Conservation (phyloP, 2,888 invertebrate species). For the Galerucella nymphaeae region DNA sequence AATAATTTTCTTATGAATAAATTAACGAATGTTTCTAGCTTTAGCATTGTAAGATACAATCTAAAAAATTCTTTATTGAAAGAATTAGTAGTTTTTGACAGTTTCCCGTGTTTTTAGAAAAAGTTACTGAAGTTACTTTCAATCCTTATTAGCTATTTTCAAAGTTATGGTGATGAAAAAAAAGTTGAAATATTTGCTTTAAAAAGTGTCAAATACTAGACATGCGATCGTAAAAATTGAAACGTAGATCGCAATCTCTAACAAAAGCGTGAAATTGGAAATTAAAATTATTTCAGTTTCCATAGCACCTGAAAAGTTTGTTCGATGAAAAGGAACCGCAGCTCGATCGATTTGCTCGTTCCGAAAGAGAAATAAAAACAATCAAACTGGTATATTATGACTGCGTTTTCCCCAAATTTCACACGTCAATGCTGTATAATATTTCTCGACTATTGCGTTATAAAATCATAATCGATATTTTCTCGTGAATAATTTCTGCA, state of each 20-base stretch:
- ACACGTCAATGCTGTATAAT: constrained; percentile 23
- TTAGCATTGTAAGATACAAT: too few relatives aligned
- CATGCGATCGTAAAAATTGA: constrained; percentile 30
- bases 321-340: constrained; percentile 27
- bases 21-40: too few relatives aligned
- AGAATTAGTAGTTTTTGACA: too few relatives aligned
- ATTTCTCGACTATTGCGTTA: constrained; percentile 11
- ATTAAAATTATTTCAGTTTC: constrained; percentile 22
- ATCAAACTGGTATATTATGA: background rate
- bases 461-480: constrained; percentile 4
- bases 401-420: constrained; percentile 23
- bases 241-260: constrained; percentile 24
- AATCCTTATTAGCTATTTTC: too few relatives aligned
- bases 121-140: too few relatives aligned
- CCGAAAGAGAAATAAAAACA: background rate
- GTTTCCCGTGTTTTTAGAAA: too few relatives aligned
- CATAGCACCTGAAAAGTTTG: constrained; percentile 23
- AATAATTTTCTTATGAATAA: too few relatives aligned
- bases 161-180: background rate
- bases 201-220: constrained; percentile 4
- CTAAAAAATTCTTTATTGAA: too few relatives aligned
- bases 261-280: constrained; percentile 14
- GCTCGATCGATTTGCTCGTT: constrained; percentile 7
- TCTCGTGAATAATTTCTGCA: constrained; percentile 8
- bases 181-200: background rate